Conservation (phyloP, 35 echinoderm and acorn worm genomes). For the Apostichopus californicus region DNA sequence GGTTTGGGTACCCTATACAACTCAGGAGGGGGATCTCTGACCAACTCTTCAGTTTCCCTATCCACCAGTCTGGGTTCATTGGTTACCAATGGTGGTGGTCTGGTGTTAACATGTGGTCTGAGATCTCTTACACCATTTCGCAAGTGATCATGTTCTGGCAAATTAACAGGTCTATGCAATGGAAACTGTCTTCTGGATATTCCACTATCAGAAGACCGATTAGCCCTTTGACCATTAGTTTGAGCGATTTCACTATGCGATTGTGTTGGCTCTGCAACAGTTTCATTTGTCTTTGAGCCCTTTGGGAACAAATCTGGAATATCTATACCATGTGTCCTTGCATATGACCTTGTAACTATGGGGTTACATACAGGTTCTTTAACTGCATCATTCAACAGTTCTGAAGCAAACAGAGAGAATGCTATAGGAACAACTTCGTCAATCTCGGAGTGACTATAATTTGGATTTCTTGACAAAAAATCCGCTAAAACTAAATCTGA, state of each 20-base stretch:
- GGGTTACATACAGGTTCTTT: no score
- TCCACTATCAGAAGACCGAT: no score
- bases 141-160: not conserved
- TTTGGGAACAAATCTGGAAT: slow-evolving; percentile 21
- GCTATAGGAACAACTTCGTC: slow-evolving; percentile 13
- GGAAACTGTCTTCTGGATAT: no score
- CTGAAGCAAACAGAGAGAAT: no score
- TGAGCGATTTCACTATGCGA: not conserved
- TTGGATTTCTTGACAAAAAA: slow-evolving; percentile 16
- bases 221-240: not conserved
- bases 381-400: no score
- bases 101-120: not conserved
- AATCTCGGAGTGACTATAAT: slow-evolving; percentile 47
- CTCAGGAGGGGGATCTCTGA: slow-evolving; percentile 11
- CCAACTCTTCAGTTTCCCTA: not conserved
- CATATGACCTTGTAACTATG: slow-evolving; percentile 54
- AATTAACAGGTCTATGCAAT: no score
- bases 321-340: slow-evolving; percentile 24
- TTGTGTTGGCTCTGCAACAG: not conserved
- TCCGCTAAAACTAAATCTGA: slow-evolving; percentile 51
- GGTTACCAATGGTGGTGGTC: not conserved
- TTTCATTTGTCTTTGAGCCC: not conserved
- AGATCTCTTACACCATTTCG: not conserved
- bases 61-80: slow-evolving; percentile 57
- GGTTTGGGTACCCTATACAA: slow-evolving; percentile 42